Base-by-base conservation (phyloP, 2,113 vertebrate genomes). In the Mystacornis crossleyi region DNA sequence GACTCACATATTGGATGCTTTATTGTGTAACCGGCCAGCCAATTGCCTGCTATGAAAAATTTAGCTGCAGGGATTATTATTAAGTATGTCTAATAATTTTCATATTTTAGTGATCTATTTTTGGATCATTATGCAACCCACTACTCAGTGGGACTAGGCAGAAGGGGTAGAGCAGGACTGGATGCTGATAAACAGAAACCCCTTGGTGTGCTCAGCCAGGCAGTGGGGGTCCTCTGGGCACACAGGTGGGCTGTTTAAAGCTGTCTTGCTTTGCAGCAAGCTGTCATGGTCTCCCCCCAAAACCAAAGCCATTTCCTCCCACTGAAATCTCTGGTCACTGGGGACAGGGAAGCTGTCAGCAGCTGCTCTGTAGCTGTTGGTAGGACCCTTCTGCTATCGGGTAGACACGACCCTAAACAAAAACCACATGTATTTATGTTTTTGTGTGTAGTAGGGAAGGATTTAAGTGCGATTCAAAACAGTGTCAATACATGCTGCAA, bases 1-100 rank as follows among this genome's bases (percentile, higher is more conserved):
- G 88, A 97, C 90, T 95, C 90, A 95, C 81, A 36, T 94, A 61
- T 95, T 69, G 81, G 90, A 67, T 96, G 92, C 53, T 87, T 58
- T 90, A 79, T 95, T 90, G 92, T 85, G 45, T 95, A 93, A 93
- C 90, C 88, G 95, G 81, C 66, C 88, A 92, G 70, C 73, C 29
- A 29, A 8, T 85, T 96, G 73, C 51, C 57, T 77, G 74, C 70
- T 88, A 65, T 34, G 61, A 88, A 93, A 85, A 93, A 75, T 31
- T n/a, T 88, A 90, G 85, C 95, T 87, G 74, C 66, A 72, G 74
- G 66, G 90, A 61, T 94, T 93, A 75, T 97, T 93, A 94, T 93
- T 95, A 88, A 86, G 42, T 69, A 85, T 53, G 36, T 90, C 81
- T 90, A 92, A 82, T 82, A 82, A 93, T 95, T 85, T 95, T 96